These are phyloP conservation scores for Mnemiopsis leidyi DNA, from an alignment of 37 sponge, comb jelly and placozoan genomes.

Conservation along the genomic window DNA sequence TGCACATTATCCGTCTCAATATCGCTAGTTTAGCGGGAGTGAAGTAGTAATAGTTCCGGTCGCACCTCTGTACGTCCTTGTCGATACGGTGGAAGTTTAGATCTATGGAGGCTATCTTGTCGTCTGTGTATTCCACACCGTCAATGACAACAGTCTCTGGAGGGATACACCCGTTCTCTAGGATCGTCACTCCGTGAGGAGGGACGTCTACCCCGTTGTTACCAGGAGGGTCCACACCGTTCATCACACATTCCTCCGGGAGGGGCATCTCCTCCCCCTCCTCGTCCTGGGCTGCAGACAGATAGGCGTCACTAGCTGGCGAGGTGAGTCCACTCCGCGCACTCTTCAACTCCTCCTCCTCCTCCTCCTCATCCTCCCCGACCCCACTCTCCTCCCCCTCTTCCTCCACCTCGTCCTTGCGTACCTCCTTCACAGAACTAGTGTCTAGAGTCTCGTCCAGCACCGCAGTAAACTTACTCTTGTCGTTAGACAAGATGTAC, in stretches of 20 bases:
- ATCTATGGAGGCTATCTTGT: background rate
- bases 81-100: slow-evolving; percentile 74
- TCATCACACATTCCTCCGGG: background rate
- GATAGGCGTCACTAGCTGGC: slow-evolving; percentile 49
- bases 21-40: slow-evolving; percentile 7
- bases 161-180: background rate
- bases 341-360: background rate
- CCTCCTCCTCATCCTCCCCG: slow-evolving; percentile 3
- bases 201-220: background rate
- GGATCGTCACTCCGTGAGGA: background rate
- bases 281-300: slow-evolving; percentile 28
- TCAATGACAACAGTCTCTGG: slow-evolving; percentile 13
- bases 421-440: background rate
- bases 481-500: slow-evolving; percentile 2
- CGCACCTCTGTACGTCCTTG: slow-evolving; percentile 93
- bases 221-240: background rate
- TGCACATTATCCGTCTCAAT: slow-evolving; percentile 62
- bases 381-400: background rate
- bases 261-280: background rate
- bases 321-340: slow-evolving; percentile 58
- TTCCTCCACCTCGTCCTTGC: background rate
- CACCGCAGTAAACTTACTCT: slow-evolving; percentile 52
- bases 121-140: slow-evolving; percentile 55
- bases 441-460: background rate
- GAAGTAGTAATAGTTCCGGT: slow-evolving; percentile 78